phyloP scores from a whole-genome alignment of 23 tunicate species.

The Styela clava region DNA sequence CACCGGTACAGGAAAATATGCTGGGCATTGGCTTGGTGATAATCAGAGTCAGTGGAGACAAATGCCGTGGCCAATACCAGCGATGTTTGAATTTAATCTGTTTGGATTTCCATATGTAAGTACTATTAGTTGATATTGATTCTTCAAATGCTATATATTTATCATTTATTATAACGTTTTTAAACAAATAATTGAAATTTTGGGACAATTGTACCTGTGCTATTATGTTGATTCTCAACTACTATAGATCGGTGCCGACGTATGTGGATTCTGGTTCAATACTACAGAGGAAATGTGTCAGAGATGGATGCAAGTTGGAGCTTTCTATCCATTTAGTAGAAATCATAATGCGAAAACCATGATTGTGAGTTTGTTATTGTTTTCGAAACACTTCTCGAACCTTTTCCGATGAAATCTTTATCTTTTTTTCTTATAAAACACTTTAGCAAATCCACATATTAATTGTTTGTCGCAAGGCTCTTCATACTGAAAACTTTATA shows the following conservation, averaged over 20 bases:
- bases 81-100: conserved; percentile 88
- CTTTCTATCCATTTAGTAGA: conserved; percentile 95
- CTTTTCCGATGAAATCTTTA: too few species aligned
- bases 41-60: conserved; percentile 91
- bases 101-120: conserved; percentile 89
- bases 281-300: conserved; percentile 90
- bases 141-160: too few species aligned
- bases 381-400: too few species aligned
- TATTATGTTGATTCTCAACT: too few species aligned
- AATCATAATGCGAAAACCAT: conserved; percentile 86
- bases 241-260: conserved; percentile 94
- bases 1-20: conserved; percentile 87
- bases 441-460: too few species aligned
- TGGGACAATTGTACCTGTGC: too few species aligned
- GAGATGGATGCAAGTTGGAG: conserved; percentile 98
- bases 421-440: too few species aligned
- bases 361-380: conserved; percentile 36
- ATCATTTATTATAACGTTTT: too few species aligned
- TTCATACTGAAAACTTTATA: too few species aligned
- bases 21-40: conserved; percentile 93
- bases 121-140: background rate
- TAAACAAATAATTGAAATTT: too few species aligned
- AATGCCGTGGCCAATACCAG: conserved; percentile 72
- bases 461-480: too few species aligned
- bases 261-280: conserved; percentile 93